phyloP scores from a whole-genome alignment of 2,888 invertebrate genomes.

The Coenonympha arcania region DNA sequence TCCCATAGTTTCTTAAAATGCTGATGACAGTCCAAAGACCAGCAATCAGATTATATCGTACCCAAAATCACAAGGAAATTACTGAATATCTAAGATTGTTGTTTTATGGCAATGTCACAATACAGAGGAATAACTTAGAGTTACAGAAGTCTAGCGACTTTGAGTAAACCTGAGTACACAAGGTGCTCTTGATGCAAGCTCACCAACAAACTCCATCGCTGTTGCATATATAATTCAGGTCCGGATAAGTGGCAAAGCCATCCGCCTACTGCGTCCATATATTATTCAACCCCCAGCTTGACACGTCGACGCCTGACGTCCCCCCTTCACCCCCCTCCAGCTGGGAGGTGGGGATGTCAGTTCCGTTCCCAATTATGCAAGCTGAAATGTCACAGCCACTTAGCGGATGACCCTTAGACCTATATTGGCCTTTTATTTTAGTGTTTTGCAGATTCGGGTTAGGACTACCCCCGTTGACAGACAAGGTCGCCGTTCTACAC shows the following conservation, averaged over 20 bases:
- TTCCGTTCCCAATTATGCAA: conserved; percentile 69
- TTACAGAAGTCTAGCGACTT: neutral
- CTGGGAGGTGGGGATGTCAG: conserved; percentile 51
- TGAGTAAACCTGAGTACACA: conserved; percentile 9
- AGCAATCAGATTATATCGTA: too few species aligned
- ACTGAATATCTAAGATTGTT: too few species aligned
- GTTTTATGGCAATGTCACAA: too few species aligned
- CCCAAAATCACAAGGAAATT: too few species aligned
- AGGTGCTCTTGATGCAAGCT: conserved; percentile 24
- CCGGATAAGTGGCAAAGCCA: conserved; percentile 67
- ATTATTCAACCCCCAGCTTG: conserved; percentile 67
- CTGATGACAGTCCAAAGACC: too few species aligned
- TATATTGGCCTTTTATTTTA: conserved; percentile 69
- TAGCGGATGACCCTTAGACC: conserved; percentile 69
- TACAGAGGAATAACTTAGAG: neutral
- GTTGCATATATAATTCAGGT: conserved; percentile 62
- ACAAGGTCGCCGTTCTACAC: conserved; percentile 29
- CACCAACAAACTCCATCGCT: conserved; percentile 43
- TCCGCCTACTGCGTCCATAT: conserved; percentile 61
- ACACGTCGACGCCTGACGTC: conserved; percentile 66
- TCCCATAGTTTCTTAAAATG: too few species aligned
- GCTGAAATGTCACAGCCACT: conserved; percentile 66
- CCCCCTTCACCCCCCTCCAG: conserved; percentile 28
- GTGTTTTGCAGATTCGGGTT: conserved; percentile 51
- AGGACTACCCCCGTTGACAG: conserved; percentile 39